Evolutionary conservation across 2,113 vertebrate genomes (phyloP), one percentile per base, ranked within the genome.

Genomic region (Bufo bufo): DNA sequence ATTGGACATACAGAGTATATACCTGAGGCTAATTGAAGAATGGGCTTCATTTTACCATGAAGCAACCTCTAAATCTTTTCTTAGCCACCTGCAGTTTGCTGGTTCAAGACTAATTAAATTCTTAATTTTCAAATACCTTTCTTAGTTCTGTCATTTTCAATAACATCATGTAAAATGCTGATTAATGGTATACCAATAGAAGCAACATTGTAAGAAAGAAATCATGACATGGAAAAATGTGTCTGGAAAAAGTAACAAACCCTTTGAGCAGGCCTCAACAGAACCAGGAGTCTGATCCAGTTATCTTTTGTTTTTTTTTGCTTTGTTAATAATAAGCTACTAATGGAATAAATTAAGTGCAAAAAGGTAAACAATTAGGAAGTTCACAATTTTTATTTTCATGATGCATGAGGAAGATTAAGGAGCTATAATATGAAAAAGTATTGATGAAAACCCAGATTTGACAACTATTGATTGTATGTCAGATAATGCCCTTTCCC

Each of bases 101-200:
- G 71, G 8, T 84, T 84, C 66, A 72, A 69, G 52, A 72, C 82
- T 58, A 84, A 84, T 84, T 84, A 84, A 84, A 54, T 54, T 66
- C 52, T 45, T 84, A 14, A 84, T 72, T 56, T 58, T 72, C 16
- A 71, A 84, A 84, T 58, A 43, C n/a, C 50, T 52, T 12, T 47
- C 58, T 52, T 1, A 52, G 2, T 72, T 54, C 82, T 84, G 82
- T 84, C 82, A 72, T 84, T 84, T 84, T 54, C n/a, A 71, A 58
- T 74, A 71, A 58, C n/a, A 72, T 84, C 66, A 84, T 45, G 66
- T 17, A 56, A 84, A 84, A 84, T 71, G 82, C 66, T 72, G 50
- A 84, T 84, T 84, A 84, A 84, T 54, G 58, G n/a, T 71, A 43
- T 54, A 84, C 11, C 8, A 0, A 33, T 52, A 69, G n/a, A 59